Evolutionary conservation across 1,140 invertebrate species (phyloP).

Genomic region (Eupristina koningsbergeri): DNA sequence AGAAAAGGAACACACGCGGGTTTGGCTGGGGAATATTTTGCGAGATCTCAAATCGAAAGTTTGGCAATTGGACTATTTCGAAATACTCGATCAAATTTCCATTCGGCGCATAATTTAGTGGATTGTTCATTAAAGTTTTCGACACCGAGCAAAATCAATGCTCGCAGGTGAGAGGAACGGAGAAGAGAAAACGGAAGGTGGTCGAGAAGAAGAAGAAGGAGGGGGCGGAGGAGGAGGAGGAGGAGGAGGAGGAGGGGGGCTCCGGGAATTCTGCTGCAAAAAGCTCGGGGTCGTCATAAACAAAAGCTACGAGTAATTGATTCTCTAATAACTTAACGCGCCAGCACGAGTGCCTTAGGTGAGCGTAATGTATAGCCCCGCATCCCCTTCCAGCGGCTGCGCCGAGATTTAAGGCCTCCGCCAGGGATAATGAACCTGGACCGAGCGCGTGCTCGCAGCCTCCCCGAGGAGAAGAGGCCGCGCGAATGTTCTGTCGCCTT

Average conservation of each 20-base stretch:
- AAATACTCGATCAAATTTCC: not conserved
- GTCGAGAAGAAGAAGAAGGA: not conserved
- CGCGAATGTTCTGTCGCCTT: not conserved
- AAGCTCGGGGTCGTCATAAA: conserved; percentile 68
- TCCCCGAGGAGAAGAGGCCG: conserved; percentile 15
- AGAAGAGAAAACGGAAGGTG: not conserved
- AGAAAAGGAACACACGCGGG: no score
- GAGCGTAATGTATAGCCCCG: conserved; percentile 69
- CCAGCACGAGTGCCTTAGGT: conserved; percentile 66
- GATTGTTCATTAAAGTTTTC: conserved; percentile 37
- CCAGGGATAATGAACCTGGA: conserved; percentile 57
- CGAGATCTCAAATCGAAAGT: no score
- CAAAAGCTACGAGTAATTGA: conserved; percentile 74
- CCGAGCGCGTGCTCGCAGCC: conserved; percentile 6
- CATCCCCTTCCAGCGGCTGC: conserved; percentile 53
- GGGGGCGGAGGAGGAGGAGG: not conserved
- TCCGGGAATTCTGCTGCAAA: conserved; percentile 31
- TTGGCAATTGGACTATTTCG: not conserved
- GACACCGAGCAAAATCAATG: conserved; percentile 5
- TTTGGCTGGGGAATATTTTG: no score
- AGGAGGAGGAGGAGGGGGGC: not conserved
- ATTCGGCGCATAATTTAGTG: conserved; percentile 12
- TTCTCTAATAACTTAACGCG: conserved; percentile 74
- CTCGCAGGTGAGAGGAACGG: not conserved
- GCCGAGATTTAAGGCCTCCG: conserved; percentile 60